Conservation (phyloP, 2,888 invertebrate species). For the Machimus rusticus region DNA sequence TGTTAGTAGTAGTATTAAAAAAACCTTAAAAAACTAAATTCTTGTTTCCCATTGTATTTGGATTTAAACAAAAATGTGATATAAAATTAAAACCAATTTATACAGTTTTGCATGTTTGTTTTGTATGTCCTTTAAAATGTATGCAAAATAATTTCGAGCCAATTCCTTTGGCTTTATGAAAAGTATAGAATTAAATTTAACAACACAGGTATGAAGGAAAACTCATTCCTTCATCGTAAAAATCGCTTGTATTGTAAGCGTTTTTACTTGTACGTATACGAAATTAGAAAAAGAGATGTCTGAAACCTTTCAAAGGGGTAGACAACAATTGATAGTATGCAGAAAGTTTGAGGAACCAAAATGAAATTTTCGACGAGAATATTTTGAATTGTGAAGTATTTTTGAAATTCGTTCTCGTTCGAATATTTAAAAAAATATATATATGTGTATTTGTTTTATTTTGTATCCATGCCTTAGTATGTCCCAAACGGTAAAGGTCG, state of each 20-base stretch:
- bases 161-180: background rate
- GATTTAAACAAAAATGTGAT: background rate
- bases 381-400: conserved; percentile 17
- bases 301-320: background rate
- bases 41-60: background rate
- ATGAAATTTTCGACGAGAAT: background rate
- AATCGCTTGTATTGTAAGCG: background rate
- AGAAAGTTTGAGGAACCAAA: background rate
- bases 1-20: background rate
- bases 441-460: background rate
- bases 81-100: background rate
- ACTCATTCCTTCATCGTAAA: background rate
- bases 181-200: background rate
- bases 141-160: background rate
- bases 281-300: background rate
- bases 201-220: background rate
- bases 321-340: background rate
- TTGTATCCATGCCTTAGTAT: conserved; percentile 90
- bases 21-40: background rate
- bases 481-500: conserved; percentile 95
- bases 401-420: conserved; percentile 18
- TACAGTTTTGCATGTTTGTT: background rate
- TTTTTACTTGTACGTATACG: background rate
- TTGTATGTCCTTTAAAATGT: background rate
- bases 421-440: background rate